Base-by-base conservation (phyloP, 2,113 vertebrate species). In the Petrocephalus zakoni region DNA sequence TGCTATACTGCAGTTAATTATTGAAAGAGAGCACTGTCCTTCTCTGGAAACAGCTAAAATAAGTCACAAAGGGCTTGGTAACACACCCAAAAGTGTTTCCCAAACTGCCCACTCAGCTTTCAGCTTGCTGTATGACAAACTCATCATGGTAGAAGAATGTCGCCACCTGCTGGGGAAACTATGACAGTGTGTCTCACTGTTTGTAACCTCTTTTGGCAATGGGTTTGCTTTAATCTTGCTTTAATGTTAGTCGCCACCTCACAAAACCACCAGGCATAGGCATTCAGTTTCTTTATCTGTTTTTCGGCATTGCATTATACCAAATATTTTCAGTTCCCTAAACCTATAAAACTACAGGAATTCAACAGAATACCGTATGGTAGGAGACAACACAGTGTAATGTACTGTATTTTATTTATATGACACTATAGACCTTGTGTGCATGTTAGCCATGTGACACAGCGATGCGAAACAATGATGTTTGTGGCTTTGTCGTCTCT, bases 1-100 rank as follows among this genome's bases (percentile, higher is more conserved):
- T 92, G 87, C 90, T 84, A 75, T 3, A 52, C 83, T 88, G 58
- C 53, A 88, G 86, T 92, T 94, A 92, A 94, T 93, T 19, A 89
- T 90, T 91, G 82, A 91, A 88, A 78, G 10, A 15, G 56, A 87
- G 64, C 15, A 89, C 47, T 61, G 58, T 64, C 82, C 19, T 46
- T 55, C 21, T 78, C 86, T 87, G 75, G 34, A 89, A 52, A 61
- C 55, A 5, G 53, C 47, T 88, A 53, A 83, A 84, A n/a, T 84
- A 56, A 55, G 52, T 8, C 22, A 53, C 51, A 56, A 51, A 86
- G 13, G 51, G 25, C 84, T 86, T 37, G 49, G 49, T 55, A 55
- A 55, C 49, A 53, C 49, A 55, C 84, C 29, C 51, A 8, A 34
- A 55, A 34, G 52, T 56, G 51, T 83, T 10, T 34, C 13, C n/a